Conservation (phyloP, 2,797 vertebrate species). For the Protosalanx chinensis region DNA sequence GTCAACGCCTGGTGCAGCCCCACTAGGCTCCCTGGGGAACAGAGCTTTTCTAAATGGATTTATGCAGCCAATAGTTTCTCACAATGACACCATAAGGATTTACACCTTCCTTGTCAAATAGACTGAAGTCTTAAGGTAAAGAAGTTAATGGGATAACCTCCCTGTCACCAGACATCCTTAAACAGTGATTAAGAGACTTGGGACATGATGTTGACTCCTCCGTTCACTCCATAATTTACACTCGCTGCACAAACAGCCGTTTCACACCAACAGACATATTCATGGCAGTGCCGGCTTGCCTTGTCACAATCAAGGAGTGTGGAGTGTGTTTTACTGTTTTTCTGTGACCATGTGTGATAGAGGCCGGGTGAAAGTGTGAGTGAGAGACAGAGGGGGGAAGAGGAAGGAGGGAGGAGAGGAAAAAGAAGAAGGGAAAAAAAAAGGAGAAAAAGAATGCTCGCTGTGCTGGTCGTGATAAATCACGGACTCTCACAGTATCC, state of each 20-base stretch:
- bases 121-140: constrained; percentile 52
- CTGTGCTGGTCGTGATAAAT: constrained; percentile 91
- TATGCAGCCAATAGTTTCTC: constrained; percentile 67
- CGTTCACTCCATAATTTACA: constrained; percentile 69
- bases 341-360: constrained; percentile 45
- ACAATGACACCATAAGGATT: constrained; percentile 67
- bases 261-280: constrained; percentile 70
- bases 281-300: constrained; percentile 64
- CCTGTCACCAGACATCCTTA: constrained; percentile 70
- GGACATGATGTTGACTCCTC: constrained; percentile 65
- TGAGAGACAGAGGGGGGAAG: constrained; percentile 20
- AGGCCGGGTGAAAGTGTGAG: constrained; percentile 15
- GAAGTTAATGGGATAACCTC: constrained; percentile 67
- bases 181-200: constrained; percentile 71
- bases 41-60: constrained; percentile 55
- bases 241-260: constrained; percentile 64
- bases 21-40: constrained; percentile 13
- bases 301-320: constrained; percentile 66
- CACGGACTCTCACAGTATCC: constrained; percentile 80
- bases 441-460: constrained; percentile 54
- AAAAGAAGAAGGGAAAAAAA: constrained; percentile 29
- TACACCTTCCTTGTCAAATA: constrained; percentile 63
- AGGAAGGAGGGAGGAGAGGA: constrained; percentile 36
- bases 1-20: constrained; percentile 14
- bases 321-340: constrained; percentile 49